Evolutionary conservation across 1,140 invertebrate genomes (phyloP).

Genomic region (Drosophila bipectinata): DNA sequence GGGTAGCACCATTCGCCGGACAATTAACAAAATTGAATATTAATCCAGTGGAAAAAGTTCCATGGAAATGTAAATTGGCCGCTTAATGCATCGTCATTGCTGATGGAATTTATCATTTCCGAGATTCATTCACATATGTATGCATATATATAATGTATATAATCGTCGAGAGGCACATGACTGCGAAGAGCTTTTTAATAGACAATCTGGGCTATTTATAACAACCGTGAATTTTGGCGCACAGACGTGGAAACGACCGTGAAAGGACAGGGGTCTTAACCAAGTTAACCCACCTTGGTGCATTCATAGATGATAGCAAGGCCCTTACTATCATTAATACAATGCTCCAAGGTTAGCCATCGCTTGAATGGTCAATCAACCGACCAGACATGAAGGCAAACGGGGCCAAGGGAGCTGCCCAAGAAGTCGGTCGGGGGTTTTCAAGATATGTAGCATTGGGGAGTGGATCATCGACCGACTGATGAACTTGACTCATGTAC

Average conservation of each 20-base stretch:
- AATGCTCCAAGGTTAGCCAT: constrained; percentile 28
- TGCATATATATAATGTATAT: constrained; percentile 1
- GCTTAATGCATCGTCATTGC: constrained; percentile 17
- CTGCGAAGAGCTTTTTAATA: constrained; percentile 48
- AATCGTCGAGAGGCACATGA: constrained; percentile 51
- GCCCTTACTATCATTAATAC: constrained; percentile 1
- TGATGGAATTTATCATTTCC: constrained; percentile 40
- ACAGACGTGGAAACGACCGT: constrained; percentile 49
- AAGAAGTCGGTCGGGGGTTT: constrained; percentile 14
- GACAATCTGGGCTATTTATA: constrained; percentile 56
- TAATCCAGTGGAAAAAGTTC: constrained; percentile 25
- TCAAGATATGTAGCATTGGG: constrained; percentile 2
- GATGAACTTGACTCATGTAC: constrained; percentile 47
- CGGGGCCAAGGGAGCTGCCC: constrained; percentile 39
- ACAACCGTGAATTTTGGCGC: constrained; percentile 53
- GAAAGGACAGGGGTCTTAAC: constrained; percentile 19
- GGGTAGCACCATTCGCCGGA: constrained; percentile 26
- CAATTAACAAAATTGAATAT: constrained; percentile 48
- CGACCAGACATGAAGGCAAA: constrained; percentile 45
- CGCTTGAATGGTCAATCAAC: constrained; percentile 26
- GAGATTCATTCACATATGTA: constrained; percentile 16
- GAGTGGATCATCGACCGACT: constrained; percentile 32
- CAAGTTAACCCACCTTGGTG: constrained; percentile 21
- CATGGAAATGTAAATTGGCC: constrained; percentile 24
- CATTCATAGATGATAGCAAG: constrained; percentile 2